These are phyloP conservation scores for Imbricaverruca yamaguchii DNA, from an alignment of 2,888 invertebrate genomes.

Conservation along the genomic window DNA sequence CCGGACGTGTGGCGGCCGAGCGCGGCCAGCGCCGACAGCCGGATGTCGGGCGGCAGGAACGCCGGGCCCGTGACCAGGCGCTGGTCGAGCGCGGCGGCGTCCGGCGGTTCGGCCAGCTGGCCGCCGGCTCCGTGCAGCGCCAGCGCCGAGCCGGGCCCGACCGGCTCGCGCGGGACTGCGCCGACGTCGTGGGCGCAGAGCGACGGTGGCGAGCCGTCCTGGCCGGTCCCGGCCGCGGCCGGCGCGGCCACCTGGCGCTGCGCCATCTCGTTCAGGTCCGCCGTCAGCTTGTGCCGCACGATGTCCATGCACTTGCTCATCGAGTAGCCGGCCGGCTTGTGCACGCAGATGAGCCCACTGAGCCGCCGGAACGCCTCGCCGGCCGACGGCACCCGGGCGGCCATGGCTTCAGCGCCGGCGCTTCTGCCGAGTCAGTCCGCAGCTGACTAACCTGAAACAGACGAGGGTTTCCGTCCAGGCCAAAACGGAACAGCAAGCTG, in stretches of 20 bases:
- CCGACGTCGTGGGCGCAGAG: neutral
- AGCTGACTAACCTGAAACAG: too few relatives aligned
- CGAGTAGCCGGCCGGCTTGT: slow-evolving; percentile 35
- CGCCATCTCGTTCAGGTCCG: slow-evolving; percentile 1
- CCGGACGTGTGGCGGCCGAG: slow-evolving; percentile 12
- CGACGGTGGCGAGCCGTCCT: neutral
- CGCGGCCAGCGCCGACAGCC: neutral
- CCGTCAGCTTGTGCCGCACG: slow-evolving; percentile 3
- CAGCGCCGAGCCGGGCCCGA: neutral
- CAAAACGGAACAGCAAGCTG: too few relatives aligned
- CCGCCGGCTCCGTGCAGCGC: neutral
- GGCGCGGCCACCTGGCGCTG: neutral
- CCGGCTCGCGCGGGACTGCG: too few relatives aligned
- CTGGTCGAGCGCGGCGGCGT: neutral
- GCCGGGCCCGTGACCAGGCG: neutral
- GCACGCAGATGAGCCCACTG: slow-evolving; percentile 38
- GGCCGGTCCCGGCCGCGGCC: too few relatives aligned
- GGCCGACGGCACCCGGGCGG: slow-evolving; percentile 26
- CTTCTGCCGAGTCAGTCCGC: too few relatives aligned
- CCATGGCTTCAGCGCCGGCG: too few relatives aligned
- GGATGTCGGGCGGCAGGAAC: neutral
- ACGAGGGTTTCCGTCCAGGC: too few relatives aligned
- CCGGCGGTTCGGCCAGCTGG: neutral
- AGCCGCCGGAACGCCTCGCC: slow-evolving; percentile 35
- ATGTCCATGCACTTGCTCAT: neutral